Conservation (phyloP, 2,888 invertebrate species). For the Resseliella maxima region DNA sequence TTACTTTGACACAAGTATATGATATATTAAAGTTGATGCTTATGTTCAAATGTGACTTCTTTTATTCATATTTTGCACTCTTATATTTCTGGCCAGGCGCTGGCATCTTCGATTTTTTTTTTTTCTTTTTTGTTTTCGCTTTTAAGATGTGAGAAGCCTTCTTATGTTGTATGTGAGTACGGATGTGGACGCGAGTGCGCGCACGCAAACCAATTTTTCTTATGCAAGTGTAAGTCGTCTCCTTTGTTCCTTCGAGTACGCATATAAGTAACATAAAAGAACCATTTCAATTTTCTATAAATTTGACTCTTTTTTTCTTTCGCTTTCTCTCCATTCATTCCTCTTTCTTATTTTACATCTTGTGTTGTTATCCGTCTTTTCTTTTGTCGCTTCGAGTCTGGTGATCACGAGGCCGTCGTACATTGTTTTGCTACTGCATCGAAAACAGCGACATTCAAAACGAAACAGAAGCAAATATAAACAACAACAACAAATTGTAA, state of each 20-base stretch:
- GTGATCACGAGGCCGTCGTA: background rate
- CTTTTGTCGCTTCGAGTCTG: constrained; percentile 35
- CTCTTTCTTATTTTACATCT: background rate
- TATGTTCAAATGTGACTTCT: constrained; percentile 37
- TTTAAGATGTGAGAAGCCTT: background rate
- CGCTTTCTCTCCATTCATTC: background rate
- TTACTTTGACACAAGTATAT: constrained; percentile 49
- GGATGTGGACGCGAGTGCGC: too few species aligned
- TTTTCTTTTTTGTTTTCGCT: background rate
- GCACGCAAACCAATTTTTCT: constrained; percentile 41
- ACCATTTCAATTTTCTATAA: constrained; percentile 49
- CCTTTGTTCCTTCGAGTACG: constrained; percentile 49
- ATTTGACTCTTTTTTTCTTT: background rate
- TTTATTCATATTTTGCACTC: background rate
- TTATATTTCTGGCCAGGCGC: constrained; percentile 4
- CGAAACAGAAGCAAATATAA: background rate
- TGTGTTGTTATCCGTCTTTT: background rate
- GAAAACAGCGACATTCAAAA: constrained; percentile 31
- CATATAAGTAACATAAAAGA: constrained; percentile 37
- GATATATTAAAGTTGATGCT: constrained; percentile 39
- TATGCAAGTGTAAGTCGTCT: background rate
- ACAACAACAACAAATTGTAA: background rate
- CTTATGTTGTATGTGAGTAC: background rate
- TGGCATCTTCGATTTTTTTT: background rate
- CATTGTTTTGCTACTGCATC: constrained; percentile 5